These are phyloP conservation scores for Eptesicus fuscus DNA, from an alignment of 2,113 vertebrate genomes.

Conservation along the genomic window DNA sequence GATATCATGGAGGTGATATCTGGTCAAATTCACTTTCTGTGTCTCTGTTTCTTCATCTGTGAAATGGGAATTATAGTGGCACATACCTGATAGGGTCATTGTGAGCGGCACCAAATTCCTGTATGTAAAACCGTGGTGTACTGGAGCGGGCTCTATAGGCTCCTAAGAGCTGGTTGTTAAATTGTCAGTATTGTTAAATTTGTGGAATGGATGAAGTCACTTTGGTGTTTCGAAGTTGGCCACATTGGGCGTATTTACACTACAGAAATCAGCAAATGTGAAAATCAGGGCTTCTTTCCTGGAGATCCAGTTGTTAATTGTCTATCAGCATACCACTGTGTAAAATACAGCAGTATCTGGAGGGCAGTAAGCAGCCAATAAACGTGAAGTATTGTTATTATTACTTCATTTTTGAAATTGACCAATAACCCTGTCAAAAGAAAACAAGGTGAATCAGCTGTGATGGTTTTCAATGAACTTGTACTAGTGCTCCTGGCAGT, in stretches of 20 bases:
- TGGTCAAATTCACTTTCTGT: background rate
- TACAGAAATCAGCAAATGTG: background rate
- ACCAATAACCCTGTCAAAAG: constrained; percentile 31
- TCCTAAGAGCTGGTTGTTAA: background rate
- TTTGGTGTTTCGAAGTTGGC: background rate
- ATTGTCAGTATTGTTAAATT: background rate
- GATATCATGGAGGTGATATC: accelerated
- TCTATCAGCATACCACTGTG: background rate
- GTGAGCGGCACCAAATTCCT: background rate
- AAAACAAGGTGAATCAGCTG: constrained; percentile 1
- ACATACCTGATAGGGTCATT: too few species aligned
- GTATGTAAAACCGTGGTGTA: accelerated
- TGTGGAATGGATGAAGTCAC: background rate
- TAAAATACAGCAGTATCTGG: background rate
- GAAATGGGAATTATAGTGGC: background rate
- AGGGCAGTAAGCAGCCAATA: background rate
- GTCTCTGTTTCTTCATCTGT: background rate
- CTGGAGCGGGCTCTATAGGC: background rate
- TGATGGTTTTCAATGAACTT: constrained; percentile 32
- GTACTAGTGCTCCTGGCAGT: background rate
- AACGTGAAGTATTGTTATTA: background rate
- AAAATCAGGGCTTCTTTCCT: background rate
- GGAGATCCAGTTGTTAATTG: background rate
- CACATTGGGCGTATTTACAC: background rate
- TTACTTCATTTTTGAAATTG: constrained; percentile 34